Base-by-base conservation (phyloP, 2,113 vertebrate species). In the Pteruthius melanotis region DNA sequence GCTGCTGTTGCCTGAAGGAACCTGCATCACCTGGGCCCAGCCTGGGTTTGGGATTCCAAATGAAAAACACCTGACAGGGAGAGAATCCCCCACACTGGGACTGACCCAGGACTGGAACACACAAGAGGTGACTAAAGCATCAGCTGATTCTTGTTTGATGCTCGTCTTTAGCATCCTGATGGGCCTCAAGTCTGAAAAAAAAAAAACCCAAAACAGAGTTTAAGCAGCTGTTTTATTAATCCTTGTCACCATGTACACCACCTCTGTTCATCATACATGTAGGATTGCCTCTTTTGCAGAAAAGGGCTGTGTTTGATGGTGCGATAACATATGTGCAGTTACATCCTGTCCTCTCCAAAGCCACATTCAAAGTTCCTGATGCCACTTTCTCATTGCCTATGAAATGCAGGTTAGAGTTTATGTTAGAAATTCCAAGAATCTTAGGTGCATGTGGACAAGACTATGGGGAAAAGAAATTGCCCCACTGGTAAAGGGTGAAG, bases 71-170 rank as follows among this genome's bases (percentile, higher is more conserved):
- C 14, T 57, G 52, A 5, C 16, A 4, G 8, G 13, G 49, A 39
- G 45, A 42, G 9, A 9, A 33, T 13, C 19, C 4, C 12, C 3
- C 4, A 18, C 1, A 4, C 27, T 1, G 0, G 18, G 23, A 2
- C 11, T 54, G 27, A 30, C 27, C 9, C 14, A 23, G n/a, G 13
- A 7, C 30, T 44, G 53, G 27, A 53, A 30, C 0, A 1, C 33
- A 4, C 0, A 6, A n/a, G 6, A 39, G 6, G 12, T 74, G 49
- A 17, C 6, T 11, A 11, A 70, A 70, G 31, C 27, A 37, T 20
- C 37, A 59, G 6, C 17, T 9, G 9, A 28, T 64, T 28, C 15
- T 72, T 45, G 22, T 45, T 84, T 54, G 49, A n/a, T 64, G n/a
- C 15, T 47, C n/a, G 39, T 47, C 23, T 72, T 83, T 15, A 37